Conservation (phyloP, 2,113 vertebrate species). For the Gavialis gangeticus region DNA sequence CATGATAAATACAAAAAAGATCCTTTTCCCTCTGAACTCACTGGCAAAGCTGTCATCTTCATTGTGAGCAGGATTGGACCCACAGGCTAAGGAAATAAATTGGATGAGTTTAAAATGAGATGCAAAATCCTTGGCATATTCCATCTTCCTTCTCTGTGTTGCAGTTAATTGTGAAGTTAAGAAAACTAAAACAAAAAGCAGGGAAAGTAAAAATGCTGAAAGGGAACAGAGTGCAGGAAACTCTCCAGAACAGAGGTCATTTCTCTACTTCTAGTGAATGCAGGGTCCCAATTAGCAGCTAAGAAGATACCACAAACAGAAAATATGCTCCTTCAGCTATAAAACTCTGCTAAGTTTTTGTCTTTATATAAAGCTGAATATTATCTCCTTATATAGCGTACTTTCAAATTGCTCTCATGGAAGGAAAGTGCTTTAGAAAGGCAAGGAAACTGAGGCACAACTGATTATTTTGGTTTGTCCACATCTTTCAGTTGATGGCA, state of each 20-base stretch:
- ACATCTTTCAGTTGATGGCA: not conserved
- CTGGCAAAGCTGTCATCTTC: not conserved
- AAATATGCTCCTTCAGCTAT: not conserved
- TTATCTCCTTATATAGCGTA: not conserved
- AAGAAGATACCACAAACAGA: not conserved
- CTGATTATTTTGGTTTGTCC: not conserved
- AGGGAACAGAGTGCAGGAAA: not conserved
- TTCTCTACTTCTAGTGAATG: not conserved
- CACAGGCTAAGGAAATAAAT: not conserved
- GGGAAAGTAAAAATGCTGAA: not conserved
- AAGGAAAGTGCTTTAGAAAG: not conserved
- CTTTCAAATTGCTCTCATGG: not conserved
- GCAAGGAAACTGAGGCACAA: not conserved
- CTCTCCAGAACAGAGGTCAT: not conserved
- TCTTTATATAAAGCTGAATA: not conserved
- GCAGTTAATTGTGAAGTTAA: not conserved
- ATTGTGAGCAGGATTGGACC: not conserved
- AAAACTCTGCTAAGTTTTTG: not conserved
- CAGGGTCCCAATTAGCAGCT: not conserved
- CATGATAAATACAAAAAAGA: slow-evolving; percentile 7
- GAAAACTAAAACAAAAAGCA: not conserved
- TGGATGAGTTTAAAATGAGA: not conserved
- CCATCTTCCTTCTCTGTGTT: not conserved
- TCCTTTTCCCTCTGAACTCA: not conserved
- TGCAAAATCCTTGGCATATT: not conserved